Evolutionary conservation across 2,888 invertebrate genomes (phyloP), one percentile per base, ranked within the genome.

Genomic region (Aleiodes alternator): DNA sequence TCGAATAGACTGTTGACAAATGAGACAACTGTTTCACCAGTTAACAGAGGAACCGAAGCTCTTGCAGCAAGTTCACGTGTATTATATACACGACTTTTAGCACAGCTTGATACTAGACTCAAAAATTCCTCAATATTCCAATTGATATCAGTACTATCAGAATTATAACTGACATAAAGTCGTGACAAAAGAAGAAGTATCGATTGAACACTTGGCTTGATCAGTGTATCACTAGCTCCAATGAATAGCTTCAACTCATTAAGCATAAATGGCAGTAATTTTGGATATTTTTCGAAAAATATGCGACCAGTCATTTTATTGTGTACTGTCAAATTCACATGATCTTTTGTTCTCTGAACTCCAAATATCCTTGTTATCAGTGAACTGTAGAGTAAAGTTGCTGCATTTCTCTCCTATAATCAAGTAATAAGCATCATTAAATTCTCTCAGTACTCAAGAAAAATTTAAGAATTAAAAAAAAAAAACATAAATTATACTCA

Each of bases 331-430:
- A 94, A 87, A 75, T 91, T 90, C n/a, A 92, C 92, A 7, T 90
- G 89, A 83, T 92, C 92, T 57, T 92, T 91, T 0, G 92, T 91
- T 72, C 95, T 91, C 83, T 92, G 92, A 23, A 97, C 97, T 2
- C 98, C 98, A 91, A 98, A 98, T 80, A 96, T 94, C 79, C 98
- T 92, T 59, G 94, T 94, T 85, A 96, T 93, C 50, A 98, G 91
- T 3, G 97, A 93, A 77, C 96, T 94, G 87, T 97, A 95, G 70
- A 98, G 90, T 72, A 98, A 90, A 0, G 97, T 96, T 0, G 96
- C 94, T 0, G 97, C 94, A 89, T 98, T 98, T 78, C 96, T 92
- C 86, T 95, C 95, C 95, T 95, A 85, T 66, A 86, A 86, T 80
- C 61, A 53, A 50, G 48, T 38, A 69, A 4, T 7, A 8, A 11